Evolutionary conservation across 1,140 invertebrate species (phyloP).

Genomic region (Globodera ellingtonae): DNA sequence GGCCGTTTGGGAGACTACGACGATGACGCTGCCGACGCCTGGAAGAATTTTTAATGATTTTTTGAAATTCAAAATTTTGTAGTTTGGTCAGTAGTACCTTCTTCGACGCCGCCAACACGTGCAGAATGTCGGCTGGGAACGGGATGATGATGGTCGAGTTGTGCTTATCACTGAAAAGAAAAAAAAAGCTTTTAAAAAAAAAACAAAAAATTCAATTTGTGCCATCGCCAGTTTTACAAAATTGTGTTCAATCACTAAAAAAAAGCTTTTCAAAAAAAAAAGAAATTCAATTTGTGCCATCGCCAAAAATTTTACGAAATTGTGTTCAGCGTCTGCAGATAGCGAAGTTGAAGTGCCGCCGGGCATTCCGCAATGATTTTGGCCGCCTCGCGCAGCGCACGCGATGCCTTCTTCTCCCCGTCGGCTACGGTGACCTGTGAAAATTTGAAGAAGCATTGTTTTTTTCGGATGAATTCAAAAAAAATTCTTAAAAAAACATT

Average conservation of each 20-base stretch:
- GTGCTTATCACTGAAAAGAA: neutral
- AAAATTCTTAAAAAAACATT: too few species aligned
- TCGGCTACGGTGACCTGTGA: constrained; percentile 64
- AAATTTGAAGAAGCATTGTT: too few species aligned
- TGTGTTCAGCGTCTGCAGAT: constrained; percentile 69
- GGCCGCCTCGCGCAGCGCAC: constrained; percentile 66
- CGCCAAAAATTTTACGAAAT: constrained; percentile 46
- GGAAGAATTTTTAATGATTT: too few species aligned
- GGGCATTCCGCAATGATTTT: constrained; percentile 72
- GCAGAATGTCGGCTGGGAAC: neutral
- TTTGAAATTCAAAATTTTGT: too few species aligned
- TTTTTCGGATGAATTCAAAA: too few species aligned
- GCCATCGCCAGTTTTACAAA: neutral
- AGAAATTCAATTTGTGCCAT: neutral
- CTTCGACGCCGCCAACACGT: too few species aligned
- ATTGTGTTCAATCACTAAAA: constrained; percentile 65
- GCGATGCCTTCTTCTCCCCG: constrained; percentile 66
- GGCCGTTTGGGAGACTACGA: too few species aligned
- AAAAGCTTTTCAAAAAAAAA: neutral
- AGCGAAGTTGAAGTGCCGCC: constrained; percentile 79
- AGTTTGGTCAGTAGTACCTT: too few species aligned
- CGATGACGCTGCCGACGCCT: too few species aligned
- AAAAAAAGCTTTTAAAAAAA: neutral
- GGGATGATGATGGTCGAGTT: neutral
- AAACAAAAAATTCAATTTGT: neutral